A percentile compares a stretch with the other conserved stretches of the same genome.
These are phyloP conservation scores for Antechinus stuartii DNA, from an alignment of 2,113 vertebrate genomes.

Conservation along the genomic window DNA sequence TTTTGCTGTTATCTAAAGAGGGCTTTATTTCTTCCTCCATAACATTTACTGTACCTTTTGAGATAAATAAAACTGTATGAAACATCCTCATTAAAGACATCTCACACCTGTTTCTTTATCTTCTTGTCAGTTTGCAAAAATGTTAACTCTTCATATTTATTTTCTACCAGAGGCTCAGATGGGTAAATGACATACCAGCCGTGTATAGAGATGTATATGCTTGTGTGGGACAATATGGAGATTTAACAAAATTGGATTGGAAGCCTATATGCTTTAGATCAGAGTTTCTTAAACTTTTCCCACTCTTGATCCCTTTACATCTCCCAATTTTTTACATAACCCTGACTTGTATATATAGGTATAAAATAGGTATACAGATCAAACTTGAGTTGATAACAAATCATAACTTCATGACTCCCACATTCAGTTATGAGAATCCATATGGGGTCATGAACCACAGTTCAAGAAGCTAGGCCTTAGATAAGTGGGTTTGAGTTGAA, in stretches of 20 bases:
- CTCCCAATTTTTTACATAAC: no score
- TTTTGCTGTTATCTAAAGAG: conserved; percentile 41
- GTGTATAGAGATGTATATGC: not conserved
- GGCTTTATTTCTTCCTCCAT: conserved; percentile 47
- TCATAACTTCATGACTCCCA: no score
- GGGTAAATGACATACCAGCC: not conserved
- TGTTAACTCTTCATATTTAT: not conserved
- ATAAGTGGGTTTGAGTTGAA: not conserved
- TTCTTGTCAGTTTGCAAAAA: conserved; percentile 32
- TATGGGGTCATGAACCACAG: no score
- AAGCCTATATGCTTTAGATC: not conserved
- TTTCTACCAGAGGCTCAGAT: not conserved
- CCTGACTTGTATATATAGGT: no score
- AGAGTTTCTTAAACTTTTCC: no score
- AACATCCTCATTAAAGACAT: not conserved
- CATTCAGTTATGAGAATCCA: no score
- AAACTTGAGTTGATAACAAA: no score
- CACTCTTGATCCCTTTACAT: no score
- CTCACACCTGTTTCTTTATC: conserved; percentile 14
- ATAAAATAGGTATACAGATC: no score
- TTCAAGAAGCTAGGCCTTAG: not conserved
- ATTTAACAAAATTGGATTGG: conserved; percentile 30
- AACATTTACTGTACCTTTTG: conserved; percentile 31
- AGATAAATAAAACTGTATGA: conserved; percentile 30
- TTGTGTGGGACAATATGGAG: not conserved